Evolutionary conservation across 2,888 invertebrate genomes (phyloP), one percentile per base, ranked within the genome.

Genomic region (Falcaria lacertinaria): DNA sequence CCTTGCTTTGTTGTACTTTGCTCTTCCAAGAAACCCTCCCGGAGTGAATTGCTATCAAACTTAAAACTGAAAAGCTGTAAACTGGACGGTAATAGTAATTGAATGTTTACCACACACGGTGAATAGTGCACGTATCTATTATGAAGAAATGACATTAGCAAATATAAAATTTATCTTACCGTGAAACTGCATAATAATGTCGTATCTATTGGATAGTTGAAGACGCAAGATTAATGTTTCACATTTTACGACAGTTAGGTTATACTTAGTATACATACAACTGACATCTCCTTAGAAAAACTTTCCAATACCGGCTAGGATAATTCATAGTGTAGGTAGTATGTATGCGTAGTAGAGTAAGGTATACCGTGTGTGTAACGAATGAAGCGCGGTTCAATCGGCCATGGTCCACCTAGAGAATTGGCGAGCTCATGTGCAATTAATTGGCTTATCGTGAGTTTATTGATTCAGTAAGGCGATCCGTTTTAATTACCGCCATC

Each of bases 401-500:
- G 56, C 55, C 68, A 57, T 67, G 66, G 69, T 57, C 60, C 58
- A 64, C 74, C 69, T 73, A 74, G 44, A 75, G 77, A 77, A 76
- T 55, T 37, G 60, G 62, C 60, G 61, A 57, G 58, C 60, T 75
- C 77, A 75, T 80, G 81, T 80, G 80, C 83, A 83, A 88, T 88
- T 87, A 87, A 88, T 88, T 84, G 78, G 72, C 86, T 86, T 88
- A 88, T 86, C 87, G 87, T 67, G 68, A 65, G 68, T 75, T 81
- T 86, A 87, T 88, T 88, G 88, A 86, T 85, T 86, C 66, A 68
- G 88, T 85, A 88, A 87, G 84, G 80, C 80, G 86, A 88, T 87
- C 86, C 81, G 79, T 83, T 86, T 86, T 88, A 88, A 88, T 88
- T 88, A 84, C 80, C 74, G 62, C 66, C 82, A 82, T 84, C 80